Conservation (phyloP, 2,113 vertebrate species). For the Pygoscelis adeliae region DNA sequence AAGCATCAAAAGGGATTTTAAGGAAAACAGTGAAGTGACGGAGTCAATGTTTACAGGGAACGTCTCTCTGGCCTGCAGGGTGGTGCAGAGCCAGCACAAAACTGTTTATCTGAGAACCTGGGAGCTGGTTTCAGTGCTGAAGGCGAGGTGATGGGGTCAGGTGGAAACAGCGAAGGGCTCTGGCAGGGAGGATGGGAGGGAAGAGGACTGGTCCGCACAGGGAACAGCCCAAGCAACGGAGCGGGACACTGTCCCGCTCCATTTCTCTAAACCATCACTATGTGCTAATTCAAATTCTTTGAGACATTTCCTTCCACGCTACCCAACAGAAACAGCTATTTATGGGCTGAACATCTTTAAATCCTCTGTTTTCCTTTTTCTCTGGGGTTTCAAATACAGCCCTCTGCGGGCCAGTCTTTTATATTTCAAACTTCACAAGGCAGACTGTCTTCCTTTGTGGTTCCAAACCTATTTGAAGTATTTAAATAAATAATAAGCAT, state of each 20-base stretch:
- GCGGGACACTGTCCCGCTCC: neutral
- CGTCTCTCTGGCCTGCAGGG: rapidly evolving
- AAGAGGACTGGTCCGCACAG: rapidly evolving
- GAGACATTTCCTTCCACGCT: neutral
- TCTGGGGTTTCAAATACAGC: conserved; percentile 4
- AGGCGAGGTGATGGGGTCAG: neutral
- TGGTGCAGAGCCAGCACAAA: neutral
- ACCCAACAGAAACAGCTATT: neutral
- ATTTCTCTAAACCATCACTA: neutral
- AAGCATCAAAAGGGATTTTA: neutral
- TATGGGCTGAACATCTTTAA: conserved; percentile 5
- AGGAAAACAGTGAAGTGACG: neutral
- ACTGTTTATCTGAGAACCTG: neutral
- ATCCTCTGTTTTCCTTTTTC: neutral
- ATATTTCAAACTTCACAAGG: conserved; percentile 39
- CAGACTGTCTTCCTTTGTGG: conserved; percentile 35
- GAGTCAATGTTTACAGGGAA: neutral
- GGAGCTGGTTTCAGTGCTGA: neutral
- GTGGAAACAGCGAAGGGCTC: neutral
- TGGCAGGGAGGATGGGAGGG: neutral
- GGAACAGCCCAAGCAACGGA: neutral
- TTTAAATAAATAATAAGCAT: conserved; percentile 56
- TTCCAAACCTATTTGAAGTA: conserved; percentile 35
- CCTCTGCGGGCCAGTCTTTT: neutral
- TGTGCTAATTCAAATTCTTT: neutral